A percentile compares a stretch with the other conserved stretches of the same genome.
phyloP scores from a whole-genome alignment of 2,113 vertebrate species.

The Python bivittatus region DNA sequence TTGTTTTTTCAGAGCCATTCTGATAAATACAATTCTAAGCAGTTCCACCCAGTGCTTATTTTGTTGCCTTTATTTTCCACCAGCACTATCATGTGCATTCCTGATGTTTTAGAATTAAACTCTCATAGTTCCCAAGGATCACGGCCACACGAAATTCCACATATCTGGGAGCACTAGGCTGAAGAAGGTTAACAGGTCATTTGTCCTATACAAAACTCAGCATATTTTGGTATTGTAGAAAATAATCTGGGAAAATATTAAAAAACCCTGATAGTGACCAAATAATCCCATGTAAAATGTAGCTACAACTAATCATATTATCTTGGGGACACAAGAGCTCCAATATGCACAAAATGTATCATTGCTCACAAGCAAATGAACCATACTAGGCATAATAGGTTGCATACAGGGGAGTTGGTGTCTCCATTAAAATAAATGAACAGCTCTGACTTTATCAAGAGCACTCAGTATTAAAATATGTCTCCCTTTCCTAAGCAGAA shows the following conservation, averaged over 20 bases:
- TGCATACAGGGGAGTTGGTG: background rate
- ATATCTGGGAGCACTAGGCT: background rate
- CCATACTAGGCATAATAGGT: background rate
- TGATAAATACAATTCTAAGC: constrained; percentile 30
- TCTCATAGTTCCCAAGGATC: background rate
- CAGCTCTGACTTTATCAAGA: background rate
- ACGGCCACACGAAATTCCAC: background rate
- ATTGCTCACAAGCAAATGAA: background rate
- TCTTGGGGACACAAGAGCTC: background rate
- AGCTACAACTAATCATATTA: constrained; percentile 1
- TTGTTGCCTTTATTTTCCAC: constrained; percentile 35
- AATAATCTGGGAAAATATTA: constrained; percentile 44
- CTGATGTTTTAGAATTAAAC: background rate
- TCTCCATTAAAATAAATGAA: constrained; percentile 6
- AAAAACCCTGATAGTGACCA: constrained; percentile 37
- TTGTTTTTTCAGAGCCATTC: background rate
- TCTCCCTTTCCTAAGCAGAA: constrained; percentile 42
- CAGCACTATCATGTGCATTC: constrained; percentile 52
- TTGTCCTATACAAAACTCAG: constrained; percentile 52
- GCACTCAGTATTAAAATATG: constrained; percentile 33
- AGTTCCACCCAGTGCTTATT: constrained; percentile 21
- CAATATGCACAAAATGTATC: background rate
- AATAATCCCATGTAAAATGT: constrained; percentile 8
- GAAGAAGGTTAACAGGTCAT: constrained; percentile 34
- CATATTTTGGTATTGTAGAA: constrained; percentile 56